phyloP scores from a whole-genome alignment of 2,888 invertebrate species.

The Carterocephalus palaemon region DNA sequence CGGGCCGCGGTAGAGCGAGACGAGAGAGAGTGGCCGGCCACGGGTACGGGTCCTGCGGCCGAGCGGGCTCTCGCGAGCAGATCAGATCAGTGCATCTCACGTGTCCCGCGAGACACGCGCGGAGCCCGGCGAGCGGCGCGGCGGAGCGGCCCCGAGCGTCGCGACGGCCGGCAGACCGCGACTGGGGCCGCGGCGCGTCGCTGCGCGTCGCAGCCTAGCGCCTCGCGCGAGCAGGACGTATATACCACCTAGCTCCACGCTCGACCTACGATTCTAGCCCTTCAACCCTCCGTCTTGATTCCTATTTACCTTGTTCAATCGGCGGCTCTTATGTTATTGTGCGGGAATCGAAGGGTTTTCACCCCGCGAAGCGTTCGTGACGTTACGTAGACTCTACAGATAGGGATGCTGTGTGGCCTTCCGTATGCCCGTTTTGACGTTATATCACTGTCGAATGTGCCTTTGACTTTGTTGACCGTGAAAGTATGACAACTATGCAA shows the following conservation, averaged over 20 bases:
- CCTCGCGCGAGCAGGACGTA: conserved; percentile 73
- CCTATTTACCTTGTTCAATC: conserved; percentile 61
- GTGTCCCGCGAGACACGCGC: conserved; percentile 51
- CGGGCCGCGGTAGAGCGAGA: conserved; percentile 34
- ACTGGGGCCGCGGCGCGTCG: conserved; percentile 64
- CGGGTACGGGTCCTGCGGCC: conserved; percentile 30
- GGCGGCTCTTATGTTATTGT: conserved; percentile 64
- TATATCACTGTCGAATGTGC: conserved; percentile 73
- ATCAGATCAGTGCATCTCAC: conserved; percentile 59
- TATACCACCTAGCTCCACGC: conserved; percentile 53
- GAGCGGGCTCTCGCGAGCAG: conserved; percentile 35
- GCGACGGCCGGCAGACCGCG: conserved; percentile 78
- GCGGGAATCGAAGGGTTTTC: conserved; percentile 69
- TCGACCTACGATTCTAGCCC: conserved; percentile 67
- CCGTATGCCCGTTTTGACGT: conserved; percentile 64
- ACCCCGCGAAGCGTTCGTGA: conserved; percentile 62
- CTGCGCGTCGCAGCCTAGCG: conserved; percentile 72
- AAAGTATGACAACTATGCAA: conserved; percentile 58
- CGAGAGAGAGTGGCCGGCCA: conserved; percentile 28
- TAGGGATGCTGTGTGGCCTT: conserved; percentile 71
- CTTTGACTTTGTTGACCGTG: conserved; percentile 63
- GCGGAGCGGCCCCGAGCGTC: conserved; percentile 73
- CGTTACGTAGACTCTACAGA: conserved; percentile 67
- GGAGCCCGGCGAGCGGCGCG: conserved; percentile 42
- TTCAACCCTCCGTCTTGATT: conserved; percentile 68